phyloP scores from a whole-genome alignment of 2,888 invertebrate species.

The Callimorpha dominula region DNA sequence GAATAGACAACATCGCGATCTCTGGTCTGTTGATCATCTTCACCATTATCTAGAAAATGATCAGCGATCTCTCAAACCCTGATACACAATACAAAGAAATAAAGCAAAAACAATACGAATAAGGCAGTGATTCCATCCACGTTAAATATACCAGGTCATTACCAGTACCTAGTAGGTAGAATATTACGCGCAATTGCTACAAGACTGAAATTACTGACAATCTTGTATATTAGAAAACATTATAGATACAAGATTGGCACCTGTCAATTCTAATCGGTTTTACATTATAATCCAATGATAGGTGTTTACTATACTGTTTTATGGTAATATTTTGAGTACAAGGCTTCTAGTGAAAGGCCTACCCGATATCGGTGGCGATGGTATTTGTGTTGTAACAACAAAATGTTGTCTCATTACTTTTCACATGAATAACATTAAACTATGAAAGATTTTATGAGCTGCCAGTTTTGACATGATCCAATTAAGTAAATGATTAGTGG shows the following conservation, averaged over 20 bases:
- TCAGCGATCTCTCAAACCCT: neutral
- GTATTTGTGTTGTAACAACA: neutral
- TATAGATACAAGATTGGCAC: constrained; percentile 37
- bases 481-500: too few species aligned
- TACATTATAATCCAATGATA: constrained; percentile 20
- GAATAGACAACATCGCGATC: neutral
- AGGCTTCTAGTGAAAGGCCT: constrained; percentile 3
- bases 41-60: neutral
- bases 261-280: constrained; percentile 37
- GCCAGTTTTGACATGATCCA: too few species aligned
- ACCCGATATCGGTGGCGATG: neutral
- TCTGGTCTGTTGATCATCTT: neutral
- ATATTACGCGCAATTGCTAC: neutral
- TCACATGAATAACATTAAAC: neutral
- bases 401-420: neutral
- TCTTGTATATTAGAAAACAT: constrained; percentile 30
- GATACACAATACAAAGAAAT: neutral
- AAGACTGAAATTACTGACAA: constrained; percentile 35
- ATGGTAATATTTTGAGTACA: neutral
- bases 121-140: neutral
- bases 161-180: neutral
- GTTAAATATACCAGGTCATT: neutral
- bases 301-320: neutral
- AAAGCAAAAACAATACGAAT: neutral
- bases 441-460: neutral